Conservation (phyloP, 2,797 vertebrate genomes). For the Microctenopoma stevenorrisi region DNA sequence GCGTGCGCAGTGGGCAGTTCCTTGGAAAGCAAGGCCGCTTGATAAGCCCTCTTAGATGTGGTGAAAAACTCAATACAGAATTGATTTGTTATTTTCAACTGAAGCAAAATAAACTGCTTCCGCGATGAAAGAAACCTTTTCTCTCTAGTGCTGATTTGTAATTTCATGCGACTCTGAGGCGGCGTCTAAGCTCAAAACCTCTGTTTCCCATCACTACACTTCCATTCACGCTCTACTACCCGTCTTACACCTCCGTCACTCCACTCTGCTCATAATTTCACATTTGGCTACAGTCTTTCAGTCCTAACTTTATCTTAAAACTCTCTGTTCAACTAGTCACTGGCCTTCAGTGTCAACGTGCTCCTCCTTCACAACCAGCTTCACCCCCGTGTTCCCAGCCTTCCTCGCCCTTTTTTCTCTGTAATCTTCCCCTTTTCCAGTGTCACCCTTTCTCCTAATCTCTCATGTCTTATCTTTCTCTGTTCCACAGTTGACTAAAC, state of each 20-base stretch:
- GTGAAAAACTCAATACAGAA: conserved; percentile 26
- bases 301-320: conserved; percentile 23
- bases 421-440: conserved; percentile 50
- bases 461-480: conserved; percentile 67
- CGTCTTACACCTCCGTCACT: conserved; percentile 15
- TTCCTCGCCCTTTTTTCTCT: conserved; percentile 40
- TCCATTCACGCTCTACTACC: conserved; percentile 25
- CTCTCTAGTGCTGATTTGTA: conserved; percentile 14
- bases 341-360: conserved; percentile 45
- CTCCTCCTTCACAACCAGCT: conserved; percentile 50
- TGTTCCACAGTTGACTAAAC: conserved; percentile 76
- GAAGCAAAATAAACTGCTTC: conserved; percentile 12
- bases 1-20: conserved; percentile 26
- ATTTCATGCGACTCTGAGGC: conserved; percentile 20
- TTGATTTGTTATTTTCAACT: conserved; percentile 42
- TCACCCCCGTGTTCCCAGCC: conserved; percentile 51
- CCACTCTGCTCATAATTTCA: conserved; percentile 20
- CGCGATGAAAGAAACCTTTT: background rate
- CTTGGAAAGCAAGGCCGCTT: conserved; percentile 24
- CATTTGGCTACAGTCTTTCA: conserved; percentile 35
- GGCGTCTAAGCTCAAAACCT: conserved; percentile 23
- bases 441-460: conserved; percentile 42
- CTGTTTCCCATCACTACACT: conserved; percentile 20
- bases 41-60: conserved; percentile 24
- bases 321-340: conserved; percentile 25